Evolutionary conservation across 2,113 vertebrate species (phyloP), one percentile per base, ranked within the genome.

Genomic region (Ia io): DNA sequence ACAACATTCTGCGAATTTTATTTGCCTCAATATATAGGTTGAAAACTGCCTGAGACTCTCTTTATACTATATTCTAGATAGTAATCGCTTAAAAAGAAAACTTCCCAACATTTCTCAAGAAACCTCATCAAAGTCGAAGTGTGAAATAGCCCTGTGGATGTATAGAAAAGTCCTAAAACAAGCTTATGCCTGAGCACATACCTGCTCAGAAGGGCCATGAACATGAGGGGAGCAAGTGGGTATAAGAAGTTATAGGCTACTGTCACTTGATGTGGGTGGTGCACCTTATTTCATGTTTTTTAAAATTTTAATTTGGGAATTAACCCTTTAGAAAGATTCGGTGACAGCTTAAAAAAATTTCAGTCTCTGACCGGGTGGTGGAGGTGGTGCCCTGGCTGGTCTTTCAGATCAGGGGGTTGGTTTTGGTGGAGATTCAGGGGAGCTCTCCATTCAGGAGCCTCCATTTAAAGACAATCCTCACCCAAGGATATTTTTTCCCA

Each of bases 1-100:
- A 6, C 53, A 6, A 69, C 51, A 74, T 11, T 83, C 74, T 78
- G 77, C 67, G 80, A 85, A 63, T 90, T 96, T 88, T 56, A 95
- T 86, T 94, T 88, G 40, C 71, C 53, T 94, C 70, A 22, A 40
- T 84, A 40, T 71, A 49, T 40, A 63, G 18, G 4, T 63, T 88
- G 37, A 76, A 65, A 89, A 88, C 42, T 59, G 49, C 47, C 78
- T 63, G 87, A 93, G 84, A 65, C 7, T 51, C 42, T 71, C 18
- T 73, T 88, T 67, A 47, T 35, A 30, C 25, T n/a, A 35, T 6
- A 6, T 56, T 91, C 35, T 74, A 71, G 69, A 77, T 0, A 67
- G 49, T 69, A 73, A 80, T 40, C 5, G 82, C 76, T 59, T 90
- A 35, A 69, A 92, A 92, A 44, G 56, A 69, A 92, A 87, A 70